Percentiles rank a stretch among this genome's conserved stretches.
Evolutionary conservation across 2,888 invertebrate genomes (phyloP).

Genomic region (Mythimna loreyi): DNA sequence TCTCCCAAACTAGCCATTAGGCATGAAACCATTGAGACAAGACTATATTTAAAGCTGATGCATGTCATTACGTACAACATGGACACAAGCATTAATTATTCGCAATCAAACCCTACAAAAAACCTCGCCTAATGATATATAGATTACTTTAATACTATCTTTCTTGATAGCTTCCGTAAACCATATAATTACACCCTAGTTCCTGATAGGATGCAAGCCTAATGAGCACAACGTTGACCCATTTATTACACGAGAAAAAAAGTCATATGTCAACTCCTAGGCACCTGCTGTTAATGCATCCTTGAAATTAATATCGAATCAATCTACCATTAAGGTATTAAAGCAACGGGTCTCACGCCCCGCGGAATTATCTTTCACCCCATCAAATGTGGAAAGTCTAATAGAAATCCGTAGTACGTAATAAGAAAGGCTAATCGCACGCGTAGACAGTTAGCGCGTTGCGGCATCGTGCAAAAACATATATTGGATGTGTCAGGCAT

Average conservation of each 20-base stretch:
- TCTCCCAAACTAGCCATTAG: conserved; percentile 9
- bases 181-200: conserved; percentile 63
- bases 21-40: conserved; percentile 23
- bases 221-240: conserved; percentile 63
- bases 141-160: conserved; percentile 60
- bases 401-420: conserved; percentile 88
- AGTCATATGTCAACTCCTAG: conserved; percentile 76
- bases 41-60: conserved; percentile 44
- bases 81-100: conserved; percentile 59
- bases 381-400: conserved; percentile 89
- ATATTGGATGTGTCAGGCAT: conserved; percentile 90
- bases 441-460: conserved; percentile 79
- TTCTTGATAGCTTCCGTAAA: conserved; percentile 63
- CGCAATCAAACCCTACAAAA: conserved; percentile 58
- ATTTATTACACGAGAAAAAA: conserved; percentile 74
- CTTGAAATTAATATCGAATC: conserved; percentile 90
- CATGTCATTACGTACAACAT: conserved; percentile 52
- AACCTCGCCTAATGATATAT: conserved; percentile 61
- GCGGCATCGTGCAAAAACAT: conserved; percentile 84
- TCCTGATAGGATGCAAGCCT: conserved; percentile 60
- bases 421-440: conserved; percentile 88
- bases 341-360: conserved; percentile 86
- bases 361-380: conserved; percentile 88
- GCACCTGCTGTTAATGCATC: conserved; percentile 67
- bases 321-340: conserved; percentile 83